Base-by-base conservation (phyloP, 1,140 invertebrate genomes). In the Piezodorus guildinii region DNA sequence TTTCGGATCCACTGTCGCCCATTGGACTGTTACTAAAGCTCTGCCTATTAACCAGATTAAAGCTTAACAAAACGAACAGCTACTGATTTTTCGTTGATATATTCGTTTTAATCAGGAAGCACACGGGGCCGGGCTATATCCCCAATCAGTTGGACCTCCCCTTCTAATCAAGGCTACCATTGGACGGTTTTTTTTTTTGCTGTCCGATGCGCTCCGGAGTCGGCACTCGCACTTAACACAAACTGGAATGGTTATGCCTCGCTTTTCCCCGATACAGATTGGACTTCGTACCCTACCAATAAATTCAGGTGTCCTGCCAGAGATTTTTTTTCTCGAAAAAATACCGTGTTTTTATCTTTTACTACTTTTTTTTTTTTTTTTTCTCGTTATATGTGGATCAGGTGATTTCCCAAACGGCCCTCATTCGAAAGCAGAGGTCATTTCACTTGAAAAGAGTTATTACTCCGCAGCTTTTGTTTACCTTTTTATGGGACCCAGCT, bases 11-110 rank as follows among this genome's bases (percentile, higher is more conserved):
- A 39, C 12, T 10, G 34, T 12, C 34, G 34, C 6, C 3, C 34
- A 39, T 39, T 12, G 34, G 34, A 5, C 34, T 39, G 34, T 39
- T 9, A 39, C 19, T 21, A 56, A 56, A 56, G 17, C 17, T 19
- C 52, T 27, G 52, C 23, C 52, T 56, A 56, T 56, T 56, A 56
- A 56, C 19, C 52, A 25, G 52, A 56, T 56, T 56, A 56, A 56
- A 56, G 52, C 52, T 23, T 19, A 14, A 23, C 14, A 23, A 56
- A 16, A 23, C 17, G 46, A 19, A 21, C 46, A 56, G 23, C 17
- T 23, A 23, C 52, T 56, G 52, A 56, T 56, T 56, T 56, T 56
- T 56, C 17, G 52, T 56, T 56, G 52, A 56, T 56, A 56, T 56
- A 56, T 56, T 56, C 52, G 52, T 56, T 56, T 56, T 56, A 56